A percentile compares a stretch with the other conserved stretches of the same genome.
Conservation (phyloP, 2,113 vertebrate genomes). For the Podarcis cretensis region DNA sequence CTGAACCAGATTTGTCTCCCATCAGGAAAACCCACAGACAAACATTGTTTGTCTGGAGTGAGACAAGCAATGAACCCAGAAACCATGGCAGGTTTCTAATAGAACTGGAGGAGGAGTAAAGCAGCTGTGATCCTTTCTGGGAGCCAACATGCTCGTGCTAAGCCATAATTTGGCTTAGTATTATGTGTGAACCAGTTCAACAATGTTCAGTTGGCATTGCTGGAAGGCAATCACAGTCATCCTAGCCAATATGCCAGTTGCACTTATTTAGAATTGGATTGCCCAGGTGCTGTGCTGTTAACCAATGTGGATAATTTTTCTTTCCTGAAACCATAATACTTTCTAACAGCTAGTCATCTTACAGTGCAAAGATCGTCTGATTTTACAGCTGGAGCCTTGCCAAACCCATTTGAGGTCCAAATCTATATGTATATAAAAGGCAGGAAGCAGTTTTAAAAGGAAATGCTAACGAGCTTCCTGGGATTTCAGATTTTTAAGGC, state of each 20-base stretch:
- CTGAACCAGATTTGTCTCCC: no score
- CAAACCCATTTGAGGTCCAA: slow-evolving; percentile 70
- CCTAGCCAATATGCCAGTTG: neutral
- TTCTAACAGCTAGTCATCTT: slow-evolving; percentile 30
- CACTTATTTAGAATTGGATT: neutral
- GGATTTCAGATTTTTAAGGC: slow-evolving; percentile 80
- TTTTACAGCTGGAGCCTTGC: slow-evolving; percentile 63
- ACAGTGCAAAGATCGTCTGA: slow-evolving; percentile 48
- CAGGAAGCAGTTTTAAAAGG: slow-evolving; percentile 80
- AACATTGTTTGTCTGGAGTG: no score
- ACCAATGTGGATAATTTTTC: fast-evolving
- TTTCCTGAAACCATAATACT: neutral
- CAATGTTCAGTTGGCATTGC: neutral
- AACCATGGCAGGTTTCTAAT: no score
- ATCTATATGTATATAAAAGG: slow-evolving; percentile 70
- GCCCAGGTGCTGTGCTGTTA: neutral
- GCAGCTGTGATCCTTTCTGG: no score
- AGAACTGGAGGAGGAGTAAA: no score
- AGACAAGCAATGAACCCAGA: no score
- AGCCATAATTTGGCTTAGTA: neutral
- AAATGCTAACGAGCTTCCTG: slow-evolving; percentile 77
- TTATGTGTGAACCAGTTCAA: no score
- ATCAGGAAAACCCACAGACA: no score
- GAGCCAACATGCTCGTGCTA: neutral
- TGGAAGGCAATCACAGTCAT: neutral